These are phyloP conservation scores for Notamacropus eugenii DNA, from an alignment of 2,797 vertebrate species.

Conservation along the genomic window DNA sequence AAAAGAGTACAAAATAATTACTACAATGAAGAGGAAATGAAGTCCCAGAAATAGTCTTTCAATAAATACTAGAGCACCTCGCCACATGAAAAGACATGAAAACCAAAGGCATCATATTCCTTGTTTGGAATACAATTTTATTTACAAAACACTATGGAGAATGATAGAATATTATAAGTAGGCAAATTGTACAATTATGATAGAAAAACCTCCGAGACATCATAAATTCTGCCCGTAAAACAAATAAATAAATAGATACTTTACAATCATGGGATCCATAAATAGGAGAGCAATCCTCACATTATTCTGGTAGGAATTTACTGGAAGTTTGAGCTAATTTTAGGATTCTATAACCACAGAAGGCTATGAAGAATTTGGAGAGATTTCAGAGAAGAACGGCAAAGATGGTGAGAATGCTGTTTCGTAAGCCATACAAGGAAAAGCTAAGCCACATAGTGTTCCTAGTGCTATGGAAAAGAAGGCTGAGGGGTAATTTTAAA, in stretches of 20 bases:
- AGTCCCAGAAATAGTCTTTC: neutral
- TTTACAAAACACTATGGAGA: neutral
- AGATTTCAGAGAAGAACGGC: constrained; percentile 21
- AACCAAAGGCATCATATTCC: neutral
- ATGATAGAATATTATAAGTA: neutral
- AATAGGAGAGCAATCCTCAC: neutral
- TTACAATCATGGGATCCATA: constrained; percentile 2
- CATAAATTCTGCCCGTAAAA: neutral
- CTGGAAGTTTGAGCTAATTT: neutral
- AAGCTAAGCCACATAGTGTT: constrained; percentile 22
- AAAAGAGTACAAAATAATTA: neutral
- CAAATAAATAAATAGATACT: constrained; percentile 23
- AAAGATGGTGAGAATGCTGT: neutral
- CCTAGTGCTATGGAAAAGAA: neutral
- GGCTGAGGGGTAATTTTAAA: neutral
- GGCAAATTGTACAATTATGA: neutral
- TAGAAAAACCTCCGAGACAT: neutral
- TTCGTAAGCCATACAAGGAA: constrained; percentile 18
- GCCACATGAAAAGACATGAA: neutral
- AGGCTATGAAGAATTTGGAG: constrained; percentile 23
- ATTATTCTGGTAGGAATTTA: neutral
- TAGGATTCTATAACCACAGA: neutral
- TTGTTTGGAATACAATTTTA: neutral
- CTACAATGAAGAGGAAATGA: neutral
- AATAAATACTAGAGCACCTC: neutral